Conservation (phyloP, 2,797 vertebrate species). For the Lateolabrax maculatus region DNA sequence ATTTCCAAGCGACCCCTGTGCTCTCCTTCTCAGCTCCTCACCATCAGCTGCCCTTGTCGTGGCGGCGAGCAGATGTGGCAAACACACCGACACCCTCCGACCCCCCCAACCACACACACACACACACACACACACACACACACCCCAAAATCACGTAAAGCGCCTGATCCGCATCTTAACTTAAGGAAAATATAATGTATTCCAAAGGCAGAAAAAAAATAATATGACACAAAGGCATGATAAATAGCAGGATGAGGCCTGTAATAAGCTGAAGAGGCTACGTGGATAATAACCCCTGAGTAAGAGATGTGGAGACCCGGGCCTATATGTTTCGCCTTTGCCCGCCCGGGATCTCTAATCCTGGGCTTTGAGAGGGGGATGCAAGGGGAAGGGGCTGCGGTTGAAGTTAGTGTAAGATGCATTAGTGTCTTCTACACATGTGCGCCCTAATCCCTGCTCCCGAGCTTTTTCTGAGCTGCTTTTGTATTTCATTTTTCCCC, state of each 20-base stretch:
- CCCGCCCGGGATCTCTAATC: conserved; percentile 87
- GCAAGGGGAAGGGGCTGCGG: conserved; percentile 70
- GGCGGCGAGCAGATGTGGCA: conserved; percentile 49
- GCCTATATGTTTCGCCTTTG: conserved; percentile 73
- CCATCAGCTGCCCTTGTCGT: conserved; percentile 20
- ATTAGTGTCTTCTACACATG: conserved; percentile 95
- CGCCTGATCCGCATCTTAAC: conserved; percentile 60
- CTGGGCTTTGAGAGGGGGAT: conserved; percentile 84
- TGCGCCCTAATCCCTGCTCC: conserved; percentile 93
- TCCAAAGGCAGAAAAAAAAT: conserved; percentile 49
- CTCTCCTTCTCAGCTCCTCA: conserved; percentile 22
- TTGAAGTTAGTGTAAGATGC: conserved; percentile 94
- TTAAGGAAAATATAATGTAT: conserved; percentile 60
- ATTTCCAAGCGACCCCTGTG: conserved; percentile 41
- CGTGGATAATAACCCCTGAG: conserved; percentile 87
- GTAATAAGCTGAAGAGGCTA: conserved; percentile 85
- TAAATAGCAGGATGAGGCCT: conserved; percentile 84
- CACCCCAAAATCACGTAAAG: conserved; percentile 30
- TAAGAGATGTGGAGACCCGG: conserved; percentile 76
- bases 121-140: no score
- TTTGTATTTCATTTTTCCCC: conserved; percentile 88
- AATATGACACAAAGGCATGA: conserved; percentile 69
- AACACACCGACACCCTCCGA: neutral
- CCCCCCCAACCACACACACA: no score
- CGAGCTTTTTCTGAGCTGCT: conserved; percentile 90